A percentile compares a stretch with the other conserved stretches of the same genome.
Conservation (phyloP, 2,113 vertebrate species). For the Cricetomys ansorgei region DNA sequence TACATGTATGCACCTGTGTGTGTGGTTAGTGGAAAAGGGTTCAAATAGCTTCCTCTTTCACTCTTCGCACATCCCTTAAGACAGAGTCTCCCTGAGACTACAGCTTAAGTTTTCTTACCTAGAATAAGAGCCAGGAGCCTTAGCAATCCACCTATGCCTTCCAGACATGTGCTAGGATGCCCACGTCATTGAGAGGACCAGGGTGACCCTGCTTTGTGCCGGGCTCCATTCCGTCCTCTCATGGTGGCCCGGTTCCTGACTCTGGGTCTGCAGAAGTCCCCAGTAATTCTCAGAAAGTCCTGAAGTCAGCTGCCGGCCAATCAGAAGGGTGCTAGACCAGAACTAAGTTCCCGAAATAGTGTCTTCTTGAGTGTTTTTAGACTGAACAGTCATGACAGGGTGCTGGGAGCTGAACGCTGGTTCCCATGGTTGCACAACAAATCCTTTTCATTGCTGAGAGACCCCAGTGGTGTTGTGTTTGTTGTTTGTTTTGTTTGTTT, state of each 20-base stretch:
- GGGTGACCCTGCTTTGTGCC: no score
- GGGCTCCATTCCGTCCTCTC: no score
- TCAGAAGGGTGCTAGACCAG: no score
- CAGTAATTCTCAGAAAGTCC: no score
- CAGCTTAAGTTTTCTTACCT: not conserved
- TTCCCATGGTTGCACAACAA: not conserved
- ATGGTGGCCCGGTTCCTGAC: no score
- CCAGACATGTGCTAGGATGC: not conserved
- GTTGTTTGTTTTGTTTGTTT: not conserved
- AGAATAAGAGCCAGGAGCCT: not conserved
- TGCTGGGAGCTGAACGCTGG: not conserved
- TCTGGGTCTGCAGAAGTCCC: no score
- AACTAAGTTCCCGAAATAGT: no score
- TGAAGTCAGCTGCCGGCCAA: no score
- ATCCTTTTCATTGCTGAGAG: not conserved
- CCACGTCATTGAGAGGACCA: no score
- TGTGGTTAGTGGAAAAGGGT: no score
- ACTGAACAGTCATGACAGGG: no score
- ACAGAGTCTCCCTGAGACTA: not conserved
- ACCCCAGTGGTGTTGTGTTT: not conserved
- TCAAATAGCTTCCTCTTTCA: not conserved
- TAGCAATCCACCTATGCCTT: not conserved
- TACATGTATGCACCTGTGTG: not conserved
- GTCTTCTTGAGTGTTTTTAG: no score
- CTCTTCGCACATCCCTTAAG: not conserved